phyloP scores from a whole-genome alignment of 2,888 invertebrate species.

The Tachina grossa region DNA sequence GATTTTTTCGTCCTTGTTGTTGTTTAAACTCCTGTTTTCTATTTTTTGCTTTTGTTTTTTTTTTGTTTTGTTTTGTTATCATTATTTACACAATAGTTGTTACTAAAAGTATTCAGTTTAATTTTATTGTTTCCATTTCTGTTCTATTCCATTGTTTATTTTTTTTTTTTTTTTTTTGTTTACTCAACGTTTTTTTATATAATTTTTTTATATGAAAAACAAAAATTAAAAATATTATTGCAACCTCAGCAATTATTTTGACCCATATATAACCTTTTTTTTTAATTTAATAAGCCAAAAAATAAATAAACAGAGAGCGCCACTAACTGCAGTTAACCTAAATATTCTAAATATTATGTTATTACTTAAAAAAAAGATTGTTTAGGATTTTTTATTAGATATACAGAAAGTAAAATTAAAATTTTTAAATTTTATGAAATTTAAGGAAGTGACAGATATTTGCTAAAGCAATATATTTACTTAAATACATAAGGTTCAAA shows the following conservation, averaged over 20 bases:
- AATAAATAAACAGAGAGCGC: slow-evolving; percentile 11
- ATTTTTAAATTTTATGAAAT: too few species aligned
- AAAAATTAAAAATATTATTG: slow-evolving; percentile 34
- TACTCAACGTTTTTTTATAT: slow-evolving; percentile 36
- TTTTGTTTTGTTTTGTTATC: too few species aligned
- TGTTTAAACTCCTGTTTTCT: slow-evolving; percentile 4
- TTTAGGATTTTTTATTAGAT: too few species aligned
- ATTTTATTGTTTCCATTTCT: slow-evolving; percentile 59
- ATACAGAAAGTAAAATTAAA: too few species aligned
- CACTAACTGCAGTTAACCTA: background rate
- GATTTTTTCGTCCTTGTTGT: slow-evolving; percentile 1
- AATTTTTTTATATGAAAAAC: slow-evolving; percentile 3
- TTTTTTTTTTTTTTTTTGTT: slow-evolving; percentile 47
- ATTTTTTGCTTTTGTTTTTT: slow-evolving; percentile 35
- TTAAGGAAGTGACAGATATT: too few species aligned
- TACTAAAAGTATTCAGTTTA: slow-evolving; percentile 54
- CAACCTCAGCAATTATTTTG: slow-evolving; percentile 63
- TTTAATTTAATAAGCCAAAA: slow-evolving; percentile 26
- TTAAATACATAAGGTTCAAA: too few species aligned
- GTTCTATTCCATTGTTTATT: slow-evolving; percentile 44
- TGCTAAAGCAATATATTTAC: too few species aligned
- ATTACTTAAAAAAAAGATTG: too few species aligned
- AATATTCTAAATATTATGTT: too few species aligned
- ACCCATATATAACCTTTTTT: slow-evolving; percentile 62
- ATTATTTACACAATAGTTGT: slow-evolving; percentile 62